Evolutionary conservation across 2,113 vertebrate species (phyloP).

Genomic region (Macquaria ambigua): DNA sequence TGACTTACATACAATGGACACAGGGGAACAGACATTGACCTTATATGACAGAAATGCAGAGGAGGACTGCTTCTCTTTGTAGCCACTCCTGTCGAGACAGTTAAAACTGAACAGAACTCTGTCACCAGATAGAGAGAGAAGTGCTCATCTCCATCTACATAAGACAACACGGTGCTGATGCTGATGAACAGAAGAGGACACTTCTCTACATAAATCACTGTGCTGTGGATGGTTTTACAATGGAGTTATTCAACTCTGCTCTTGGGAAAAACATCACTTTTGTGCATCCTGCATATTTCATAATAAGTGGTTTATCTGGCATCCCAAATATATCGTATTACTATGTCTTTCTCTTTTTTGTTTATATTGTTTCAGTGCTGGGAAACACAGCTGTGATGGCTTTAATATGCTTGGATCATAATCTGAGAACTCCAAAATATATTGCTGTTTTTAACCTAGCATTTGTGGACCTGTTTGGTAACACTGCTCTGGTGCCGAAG

Average conservation of each 20-base stretch:
- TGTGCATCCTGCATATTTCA: conserved; percentile 75
- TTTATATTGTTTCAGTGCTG: conserved; percentile 74
- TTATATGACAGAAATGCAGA: not conserved
- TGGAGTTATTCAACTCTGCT: conserved; percentile 62
- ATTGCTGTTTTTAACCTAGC: conserved; percentile 82
- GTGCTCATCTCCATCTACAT: not conserved
- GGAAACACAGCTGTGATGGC: conserved; percentile 74
- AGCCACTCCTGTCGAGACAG: not conserved
- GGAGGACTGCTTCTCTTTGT: not conserved
- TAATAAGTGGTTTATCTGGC: conserved; percentile 75
- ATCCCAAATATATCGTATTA: conserved; percentile 74
- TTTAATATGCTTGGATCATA: conserved; percentile 69
- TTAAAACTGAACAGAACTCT: too few species aligned
- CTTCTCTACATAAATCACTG: not conserved
- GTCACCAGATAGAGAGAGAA: not conserved
- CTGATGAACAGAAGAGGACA: not conserved
- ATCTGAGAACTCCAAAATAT: conserved; percentile 81
- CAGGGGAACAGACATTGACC: not conserved
- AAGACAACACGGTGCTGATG: not conserved
- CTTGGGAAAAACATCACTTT: conserved; percentile 69
- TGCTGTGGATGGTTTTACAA: not conserved
- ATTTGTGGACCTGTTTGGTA: conserved; percentile 77
- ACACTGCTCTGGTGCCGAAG: conserved; percentile 79
- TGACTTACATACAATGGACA: not conserved
- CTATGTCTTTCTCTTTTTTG: conserved; percentile 75